Evolutionary conservation across 2,888 invertebrate genomes (phyloP).

Genomic region (Entomobrya multifasciata): DNA sequence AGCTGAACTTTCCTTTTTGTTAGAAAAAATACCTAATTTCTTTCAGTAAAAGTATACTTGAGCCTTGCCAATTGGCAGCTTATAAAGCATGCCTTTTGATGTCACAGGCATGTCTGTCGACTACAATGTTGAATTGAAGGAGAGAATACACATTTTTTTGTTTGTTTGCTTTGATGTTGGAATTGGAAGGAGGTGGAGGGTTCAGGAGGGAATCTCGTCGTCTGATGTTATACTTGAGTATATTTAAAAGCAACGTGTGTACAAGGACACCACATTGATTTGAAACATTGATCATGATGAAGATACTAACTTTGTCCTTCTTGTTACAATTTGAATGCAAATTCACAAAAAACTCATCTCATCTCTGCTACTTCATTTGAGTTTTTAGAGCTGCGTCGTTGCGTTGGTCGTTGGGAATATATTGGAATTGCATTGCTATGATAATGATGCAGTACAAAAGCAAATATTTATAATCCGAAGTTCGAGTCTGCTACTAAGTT

Average conservation of each 20-base stretch:
- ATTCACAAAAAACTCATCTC: no score
- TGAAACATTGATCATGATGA: background rate
- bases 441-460: no score
- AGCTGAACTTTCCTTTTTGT: background rate
- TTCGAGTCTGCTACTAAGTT: no score
- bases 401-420: no score
- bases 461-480: no score
- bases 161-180: background rate
- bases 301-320: background rate
- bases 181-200: background rate
- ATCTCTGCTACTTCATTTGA: no score
- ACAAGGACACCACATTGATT: constrained; percentile 35
- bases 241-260: background rate
- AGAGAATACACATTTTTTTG: background rate
- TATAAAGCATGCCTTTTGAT: background rate
- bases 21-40: background rate
- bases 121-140: no score
- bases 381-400: no score
- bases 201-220: background rate
- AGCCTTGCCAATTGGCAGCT: constrained; percentile 39
- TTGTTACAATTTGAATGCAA: background rate
- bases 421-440: no score
- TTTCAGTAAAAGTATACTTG: background rate
- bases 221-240: background rate
- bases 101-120: background rate